These are phyloP conservation scores for Phytoseiulus persimilis DNA, from an alignment of 2,888 invertebrate species.

Conservation along the genomic window DNA sequence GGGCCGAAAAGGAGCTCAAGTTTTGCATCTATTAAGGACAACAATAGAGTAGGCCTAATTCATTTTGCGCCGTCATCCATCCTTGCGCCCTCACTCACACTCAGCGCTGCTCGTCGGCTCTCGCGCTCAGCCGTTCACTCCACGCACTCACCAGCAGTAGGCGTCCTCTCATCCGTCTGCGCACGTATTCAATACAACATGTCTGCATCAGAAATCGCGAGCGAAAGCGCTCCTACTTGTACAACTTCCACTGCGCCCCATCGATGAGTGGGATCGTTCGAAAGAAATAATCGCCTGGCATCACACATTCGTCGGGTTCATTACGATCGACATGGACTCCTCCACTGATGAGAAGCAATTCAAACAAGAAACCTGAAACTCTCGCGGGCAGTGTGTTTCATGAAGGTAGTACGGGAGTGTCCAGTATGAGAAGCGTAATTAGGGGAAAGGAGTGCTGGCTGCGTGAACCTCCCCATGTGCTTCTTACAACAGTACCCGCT, in stretches of 20 bases:
- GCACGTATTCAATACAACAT: neutral
- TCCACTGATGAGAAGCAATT: neutral
- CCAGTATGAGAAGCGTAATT: no score
- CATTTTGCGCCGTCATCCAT: neutral
- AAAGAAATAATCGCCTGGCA: neutral
- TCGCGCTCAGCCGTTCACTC: neutral
- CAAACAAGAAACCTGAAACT: neutral
- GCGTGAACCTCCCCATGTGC: no score
- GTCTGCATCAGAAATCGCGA: neutral
- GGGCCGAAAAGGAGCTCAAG: neutral
- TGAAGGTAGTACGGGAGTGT: neutral
- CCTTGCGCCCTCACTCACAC: neutral
- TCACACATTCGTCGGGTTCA: neutral
- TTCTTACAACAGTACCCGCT: no score
- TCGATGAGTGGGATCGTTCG: neutral
- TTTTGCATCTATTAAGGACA: constrained; percentile 5
- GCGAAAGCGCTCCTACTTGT: neutral
- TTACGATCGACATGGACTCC: neutral
- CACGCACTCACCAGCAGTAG: neutral
- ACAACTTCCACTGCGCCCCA: neutral
- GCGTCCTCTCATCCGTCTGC: neutral
- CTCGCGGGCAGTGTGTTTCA: neutral
- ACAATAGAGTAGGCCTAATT: constrained; percentile 5
- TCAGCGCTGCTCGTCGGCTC: neutral
- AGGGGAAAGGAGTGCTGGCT: no score